Percentiles rank a stretch among this genome's conserved stretches.
These are phyloP conservation scores for Ferrisia virgata DNA, from an alignment of 2,888 invertebrate genomes.

Conservation along the genomic window DNA sequence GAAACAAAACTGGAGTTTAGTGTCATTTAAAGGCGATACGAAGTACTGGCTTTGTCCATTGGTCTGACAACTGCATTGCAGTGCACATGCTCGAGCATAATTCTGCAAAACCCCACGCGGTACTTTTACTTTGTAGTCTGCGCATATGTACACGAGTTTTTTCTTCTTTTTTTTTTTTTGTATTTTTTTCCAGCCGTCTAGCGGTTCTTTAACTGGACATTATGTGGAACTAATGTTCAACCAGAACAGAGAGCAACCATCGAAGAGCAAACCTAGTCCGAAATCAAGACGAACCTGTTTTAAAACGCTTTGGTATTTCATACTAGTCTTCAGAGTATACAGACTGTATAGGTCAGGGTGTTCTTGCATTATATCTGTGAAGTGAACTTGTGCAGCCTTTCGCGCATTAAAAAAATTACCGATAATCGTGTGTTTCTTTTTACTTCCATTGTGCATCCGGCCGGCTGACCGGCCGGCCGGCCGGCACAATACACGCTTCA, in stretches of 20 bases:
- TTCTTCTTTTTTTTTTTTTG: not conserved
- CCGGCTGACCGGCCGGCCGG: not conserved
- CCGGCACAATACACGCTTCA: too few relatives aligned
- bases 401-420: slow-evolving; percentile 24
- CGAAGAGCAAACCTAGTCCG: not conserved
- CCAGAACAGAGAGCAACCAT: slow-evolving; percentile 5
- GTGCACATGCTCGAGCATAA: too few relatives aligned
- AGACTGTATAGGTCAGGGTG: slow-evolving; percentile 30
- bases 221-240: slow-evolving; percentile 27
- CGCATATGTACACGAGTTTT: not conserved
- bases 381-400: slow-evolving; percentile 13
- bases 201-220: slow-evolving; percentile 24
- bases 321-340: not conserved
- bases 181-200: not conserved
- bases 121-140: slow-evolving; percentile 1
- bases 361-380: slow-evolving; percentile 6
- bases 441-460: not conserved
- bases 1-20: too few relatives aligned
- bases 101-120: not conserved
- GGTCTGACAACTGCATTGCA: not conserved
- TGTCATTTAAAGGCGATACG: too few relatives aligned
- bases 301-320: slow-evolving; percentile 25
- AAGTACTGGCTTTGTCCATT: too few relatives aligned
- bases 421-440: not conserved
- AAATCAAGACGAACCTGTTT: slow-evolving; percentile 33